Evolutionary conservation across 2,888 invertebrate genomes (phyloP), one percentile per base, ranked within the genome.

Genomic region (Drosophila trichaetosa): DNA sequence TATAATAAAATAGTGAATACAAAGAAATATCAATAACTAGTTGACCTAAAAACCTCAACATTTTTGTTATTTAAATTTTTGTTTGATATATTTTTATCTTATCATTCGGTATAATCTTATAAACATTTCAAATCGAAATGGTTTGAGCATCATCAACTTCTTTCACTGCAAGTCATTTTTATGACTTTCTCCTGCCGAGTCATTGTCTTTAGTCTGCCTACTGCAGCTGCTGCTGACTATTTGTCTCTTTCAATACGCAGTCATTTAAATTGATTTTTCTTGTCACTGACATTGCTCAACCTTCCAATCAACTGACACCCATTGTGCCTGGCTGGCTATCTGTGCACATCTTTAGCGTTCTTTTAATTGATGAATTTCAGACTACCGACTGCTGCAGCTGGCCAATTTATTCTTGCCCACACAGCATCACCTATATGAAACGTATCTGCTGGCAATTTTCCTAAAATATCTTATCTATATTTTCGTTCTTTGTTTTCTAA

Each of bases 181-280:
- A 76, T 69, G 66, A 70, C 54, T 75, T 68, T 65, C 54, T 51
- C 67, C 54, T 59, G 64, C 66, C 62, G 76, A 72, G 63, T 54
- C 66, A 52, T 76, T 70, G 63, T 57, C 73, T 80, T 70, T 72
- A 58, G 57, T 46, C 34, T 61, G 67, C 53, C 72, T 76, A 46
- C 40, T 53, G 61, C 46, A 24, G 16, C 46, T 46, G 21, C 24
- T 65, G 60, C 57, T 49, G 72, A 83, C 90, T 81, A 79, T 90
- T 90, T 90, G 84, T 88, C 79, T 81, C 70, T 71, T 83, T 86
- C 88, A 86, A 81, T 79, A 86, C 77, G 89, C 79, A 86, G 90
- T 88, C 86, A 90, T 88, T 88, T 90, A 88, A 89, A 87, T 87
- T 87, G 87, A 87, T 89, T 87, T 87, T 87, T 84, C 86, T 86